Evolutionary conservation across 2,888 invertebrate genomes (phyloP).

Genomic region (Schizotus pectinicornis): DNA sequence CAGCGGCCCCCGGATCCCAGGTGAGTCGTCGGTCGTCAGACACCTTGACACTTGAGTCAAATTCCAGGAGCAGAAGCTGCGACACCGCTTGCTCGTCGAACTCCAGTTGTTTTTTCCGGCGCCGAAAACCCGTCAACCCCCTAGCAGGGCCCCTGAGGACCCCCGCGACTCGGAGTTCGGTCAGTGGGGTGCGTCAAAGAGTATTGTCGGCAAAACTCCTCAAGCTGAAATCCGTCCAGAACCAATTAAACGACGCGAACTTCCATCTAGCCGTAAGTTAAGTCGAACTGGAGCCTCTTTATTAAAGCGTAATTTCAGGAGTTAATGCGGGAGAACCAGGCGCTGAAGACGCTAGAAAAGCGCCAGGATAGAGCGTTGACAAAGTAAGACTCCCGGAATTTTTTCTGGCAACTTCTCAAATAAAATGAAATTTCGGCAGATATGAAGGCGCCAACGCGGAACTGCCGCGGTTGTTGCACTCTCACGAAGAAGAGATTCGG

Average conservation of each 20-base stretch:
- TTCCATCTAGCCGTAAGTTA: constrained; percentile 73
- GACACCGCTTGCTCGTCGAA: constrained; percentile 56
- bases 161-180: constrained; percentile 33
- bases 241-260: constrained; percentile 80
- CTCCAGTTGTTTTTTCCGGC: constrained; percentile 55
- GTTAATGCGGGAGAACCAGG: constrained; percentile 74
- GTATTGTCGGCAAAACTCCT: constrained; percentile 80
- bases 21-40: constrained; percentile 25
- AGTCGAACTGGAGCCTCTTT: not conserved
- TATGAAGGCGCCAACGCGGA: constrained; percentile 82
- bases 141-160: constrained; percentile 46
- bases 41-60: not conserved
- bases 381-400: constrained; percentile 59
- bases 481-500: constrained; percentile 79
- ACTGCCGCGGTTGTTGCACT: constrained; percentile 75
- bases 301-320: constrained; percentile 59
- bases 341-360: constrained; percentile 77
- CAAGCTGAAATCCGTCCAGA: constrained; percentile 77
- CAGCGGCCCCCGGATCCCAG: constrained; percentile 41
- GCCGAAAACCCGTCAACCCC: constrained; percentile 54
- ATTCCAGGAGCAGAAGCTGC: constrained; percentile 51
- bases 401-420: not conserved
- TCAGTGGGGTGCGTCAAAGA: constrained; percentile 62
- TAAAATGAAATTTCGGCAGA: constrained; percentile 48
- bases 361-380: constrained; percentile 79